Evolutionary conservation across 2,113 vertebrate genomes (phyloP).

Genomic region (Regulus satrapa): DNA sequence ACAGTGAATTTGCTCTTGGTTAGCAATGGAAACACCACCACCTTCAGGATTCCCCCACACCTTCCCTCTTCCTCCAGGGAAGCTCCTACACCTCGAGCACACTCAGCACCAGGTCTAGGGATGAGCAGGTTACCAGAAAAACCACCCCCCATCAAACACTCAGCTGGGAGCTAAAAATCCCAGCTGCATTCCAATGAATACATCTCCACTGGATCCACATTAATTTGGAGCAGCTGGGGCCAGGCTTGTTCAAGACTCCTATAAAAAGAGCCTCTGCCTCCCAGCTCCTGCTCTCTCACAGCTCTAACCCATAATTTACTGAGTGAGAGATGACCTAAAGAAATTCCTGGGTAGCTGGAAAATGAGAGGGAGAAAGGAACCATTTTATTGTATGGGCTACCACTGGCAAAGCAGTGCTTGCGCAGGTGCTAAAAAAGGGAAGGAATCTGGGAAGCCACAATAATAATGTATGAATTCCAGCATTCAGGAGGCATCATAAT

Average conservation of each 20-base stretch:
- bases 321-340: not conserved
- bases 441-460: not conserved
- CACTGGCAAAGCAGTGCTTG: not conserved
- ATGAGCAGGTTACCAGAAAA: not conserved
- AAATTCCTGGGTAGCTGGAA: not conserved
- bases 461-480: not conserved
- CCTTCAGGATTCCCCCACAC: not conserved
- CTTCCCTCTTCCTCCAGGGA: not conserved
- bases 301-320: not conserved
- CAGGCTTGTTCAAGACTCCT: not conserved
- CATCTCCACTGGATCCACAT: not conserved
- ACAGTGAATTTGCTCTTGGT: not conserved
- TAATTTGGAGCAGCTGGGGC: slow-evolving; percentile 3
- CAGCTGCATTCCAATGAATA: not conserved
- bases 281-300: not conserved
- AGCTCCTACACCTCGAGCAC: not conserved
- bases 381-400: not conserved
- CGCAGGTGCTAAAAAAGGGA: not conserved
- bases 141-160: not conserved
- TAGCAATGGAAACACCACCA: slow-evolving; percentile 22
- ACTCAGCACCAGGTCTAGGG: not conserved
- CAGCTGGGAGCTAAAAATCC: not conserved
- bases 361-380: not conserved
- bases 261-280: not conserved
- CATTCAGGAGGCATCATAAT: not conserved